Evolutionary conservation across 2,797 vertebrate species (phyloP).

Genomic region (Sphenopsis melanotis): DNA sequence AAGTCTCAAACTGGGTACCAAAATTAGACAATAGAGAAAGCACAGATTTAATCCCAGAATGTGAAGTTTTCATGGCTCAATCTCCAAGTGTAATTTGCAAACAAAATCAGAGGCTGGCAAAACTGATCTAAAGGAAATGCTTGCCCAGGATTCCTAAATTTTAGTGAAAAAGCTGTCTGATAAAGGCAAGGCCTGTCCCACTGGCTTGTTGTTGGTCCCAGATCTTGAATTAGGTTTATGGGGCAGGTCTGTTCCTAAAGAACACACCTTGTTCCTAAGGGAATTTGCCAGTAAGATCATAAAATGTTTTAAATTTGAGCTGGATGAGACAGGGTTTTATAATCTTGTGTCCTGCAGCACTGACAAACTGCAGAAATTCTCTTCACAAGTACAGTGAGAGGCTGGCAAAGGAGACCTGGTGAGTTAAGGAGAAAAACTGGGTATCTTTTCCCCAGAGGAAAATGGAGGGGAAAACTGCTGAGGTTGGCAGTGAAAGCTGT

Average conservation of each 20-base stretch:
- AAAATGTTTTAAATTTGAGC: not conserved
- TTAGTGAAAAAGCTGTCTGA: not conserved
- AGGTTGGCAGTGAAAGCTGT: not conserved
- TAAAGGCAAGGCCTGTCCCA: not conserved
- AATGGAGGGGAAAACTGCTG: not conserved
- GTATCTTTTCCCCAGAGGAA: not conserved
- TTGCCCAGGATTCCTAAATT: not conserved
- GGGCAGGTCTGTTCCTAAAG: not conserved
- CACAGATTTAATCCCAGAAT: not conserved
- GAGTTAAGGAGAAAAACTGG: not conserved
- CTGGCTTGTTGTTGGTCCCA: not conserved
- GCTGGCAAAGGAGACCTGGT: not conserved
- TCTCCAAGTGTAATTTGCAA: not conserved
- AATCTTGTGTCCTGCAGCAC: not conserved
- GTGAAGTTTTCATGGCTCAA: not conserved
- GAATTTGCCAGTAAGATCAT: not conserved
- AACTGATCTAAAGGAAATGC: not conserved
- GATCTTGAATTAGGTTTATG: not conserved
- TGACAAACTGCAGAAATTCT: not conserved
- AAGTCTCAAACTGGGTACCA: slow-evolving; percentile 56
- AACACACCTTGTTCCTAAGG: not conserved
- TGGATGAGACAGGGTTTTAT: not conserved
- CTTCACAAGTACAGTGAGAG: not conserved
- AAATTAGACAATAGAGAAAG: not conserved
- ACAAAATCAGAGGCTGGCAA: not conserved